These are phyloP conservation scores for Conus canariensis DNA, from an alignment of 2,888 invertebrate species.

Conservation along the genomic window DNA sequence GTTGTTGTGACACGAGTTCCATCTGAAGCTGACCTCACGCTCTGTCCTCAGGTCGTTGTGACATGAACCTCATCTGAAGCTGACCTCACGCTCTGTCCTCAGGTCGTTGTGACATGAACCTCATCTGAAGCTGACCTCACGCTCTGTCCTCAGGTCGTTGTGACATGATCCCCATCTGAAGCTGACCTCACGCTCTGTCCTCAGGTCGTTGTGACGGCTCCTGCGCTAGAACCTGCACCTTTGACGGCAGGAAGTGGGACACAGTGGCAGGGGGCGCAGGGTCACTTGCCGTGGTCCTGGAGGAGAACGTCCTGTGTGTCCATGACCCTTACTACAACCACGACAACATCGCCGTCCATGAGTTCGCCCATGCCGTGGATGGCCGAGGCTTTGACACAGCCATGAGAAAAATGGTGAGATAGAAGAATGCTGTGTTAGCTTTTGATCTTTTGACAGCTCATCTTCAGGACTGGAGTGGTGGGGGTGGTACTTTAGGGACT, in stretches of 20 bases:
- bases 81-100: too few relatives aligned
- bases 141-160: conserved; percentile 43
- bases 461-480: too few relatives aligned
- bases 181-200: too few relatives aligned
- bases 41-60: too few relatives aligned
- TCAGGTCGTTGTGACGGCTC: conserved; percentile 55
- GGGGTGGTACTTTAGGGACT: too few relatives aligned
- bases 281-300: conserved; percentile 50
- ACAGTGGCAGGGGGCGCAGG: conserved; percentile 62
- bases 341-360: conserved; percentile 61
- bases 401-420: background rate
- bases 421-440: too few relatives aligned
- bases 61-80: too few relatives aligned
- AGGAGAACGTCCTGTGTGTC: conserved; percentile 65
- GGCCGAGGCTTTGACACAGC: background rate
- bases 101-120: too few relatives aligned
- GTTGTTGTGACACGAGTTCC: too few relatives aligned
- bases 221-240: conserved; percentile 62
- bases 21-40: too few relatives aligned
- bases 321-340: conserved; percentile 57
- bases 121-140: too few relatives aligned
- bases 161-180: background rate
- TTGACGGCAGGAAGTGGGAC: conserved; percentile 64
- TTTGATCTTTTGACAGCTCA: too few relatives aligned
- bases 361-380: conserved; percentile 50